Conservation (phyloP, 2,797 vertebrate genomes). For the Carduelis carduelis region DNA sequence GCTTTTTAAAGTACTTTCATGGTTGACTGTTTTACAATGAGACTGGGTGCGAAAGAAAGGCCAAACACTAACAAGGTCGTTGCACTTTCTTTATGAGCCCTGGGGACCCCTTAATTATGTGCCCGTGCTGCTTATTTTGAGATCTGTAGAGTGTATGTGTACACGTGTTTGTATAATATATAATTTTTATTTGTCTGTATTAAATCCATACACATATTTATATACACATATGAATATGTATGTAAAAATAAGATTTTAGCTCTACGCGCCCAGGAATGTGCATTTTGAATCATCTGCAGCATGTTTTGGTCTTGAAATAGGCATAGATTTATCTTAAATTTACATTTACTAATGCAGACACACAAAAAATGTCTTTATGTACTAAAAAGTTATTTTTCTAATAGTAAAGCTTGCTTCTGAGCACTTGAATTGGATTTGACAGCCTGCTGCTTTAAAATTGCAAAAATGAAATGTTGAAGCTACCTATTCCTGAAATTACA, state of each 20-base stretch:
- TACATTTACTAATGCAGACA: neutral
- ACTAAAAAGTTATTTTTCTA: neutral
- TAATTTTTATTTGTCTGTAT: neutral
- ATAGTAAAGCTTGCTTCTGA: neutral
- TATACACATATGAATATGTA: neutral
- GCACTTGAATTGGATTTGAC: neutral
- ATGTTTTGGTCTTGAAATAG: neutral
- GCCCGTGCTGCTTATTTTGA: constrained; percentile 42
- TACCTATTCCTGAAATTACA: neutral
- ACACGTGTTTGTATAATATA: neutral
- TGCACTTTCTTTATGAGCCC: constrained; percentile 60
- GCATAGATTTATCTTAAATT: neutral
- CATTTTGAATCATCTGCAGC: neutral
- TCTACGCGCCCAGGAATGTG: neutral
- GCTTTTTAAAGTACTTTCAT: constrained; percentile 60
- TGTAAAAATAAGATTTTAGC: neutral
- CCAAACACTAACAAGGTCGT: constrained; percentile 49
- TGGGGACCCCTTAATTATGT: constrained; percentile 54
- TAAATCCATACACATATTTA: neutral
- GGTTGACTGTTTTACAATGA: constrained; percentile 58
- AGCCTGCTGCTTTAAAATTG: neutral
- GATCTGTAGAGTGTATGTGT: neutral
- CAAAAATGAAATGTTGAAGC: neutral
- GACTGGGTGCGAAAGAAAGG: constrained; percentile 50
- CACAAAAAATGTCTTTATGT: neutral